Percentiles rank a stretch among this genome's conserved stretches.
These are phyloP conservation scores for Panagrolaimus sp. DNA, from an alignment of 1,140 invertebrate genomes.

Conservation along the genomic window DNA sequence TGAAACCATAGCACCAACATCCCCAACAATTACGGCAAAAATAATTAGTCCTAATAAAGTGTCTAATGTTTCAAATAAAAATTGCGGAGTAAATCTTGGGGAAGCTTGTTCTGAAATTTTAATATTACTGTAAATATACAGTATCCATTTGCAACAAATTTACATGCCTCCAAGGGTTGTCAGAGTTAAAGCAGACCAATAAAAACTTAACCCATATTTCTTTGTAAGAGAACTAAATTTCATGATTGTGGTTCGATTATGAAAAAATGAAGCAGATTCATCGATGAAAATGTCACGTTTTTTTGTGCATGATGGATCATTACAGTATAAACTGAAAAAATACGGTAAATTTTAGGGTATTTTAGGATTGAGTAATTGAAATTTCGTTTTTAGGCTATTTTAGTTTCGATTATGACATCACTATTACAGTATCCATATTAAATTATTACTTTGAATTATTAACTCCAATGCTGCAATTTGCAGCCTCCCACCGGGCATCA, in stretches of 20 bases:
- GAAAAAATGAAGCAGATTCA: not conserved
- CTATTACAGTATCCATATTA: not conserved
- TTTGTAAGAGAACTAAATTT: constrained; percentile 16
- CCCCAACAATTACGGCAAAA: constrained; percentile 77
- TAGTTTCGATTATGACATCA: no score
- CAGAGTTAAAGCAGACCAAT: constrained; percentile 87
- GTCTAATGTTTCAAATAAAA: constrained; percentile 74
- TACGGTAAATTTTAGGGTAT: no score
- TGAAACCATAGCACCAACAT: constrained; percentile 88
- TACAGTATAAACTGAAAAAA: not conserved
- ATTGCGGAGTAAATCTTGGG: constrained; percentile 72
- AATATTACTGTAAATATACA: constrained; percentile 56
- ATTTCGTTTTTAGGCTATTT: no score
- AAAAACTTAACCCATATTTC: constrained; percentile 73
- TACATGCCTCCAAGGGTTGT: constrained; percentile 74
- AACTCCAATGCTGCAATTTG: not conserved
- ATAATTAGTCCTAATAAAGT: constrained; percentile 79
- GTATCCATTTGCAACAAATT: not conserved
- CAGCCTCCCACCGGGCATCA: constrained; percentile 28
- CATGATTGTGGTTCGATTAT: not conserved
- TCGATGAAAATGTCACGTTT: not conserved
- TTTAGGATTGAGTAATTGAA: no score
- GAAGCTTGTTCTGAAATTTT: constrained; percentile 61
- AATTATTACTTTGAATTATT: no score
- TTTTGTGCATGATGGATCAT: not conserved